Conservation (phyloP, 2,797 vertebrate genomes). For the Sebastes kiyomatsui region DNA sequence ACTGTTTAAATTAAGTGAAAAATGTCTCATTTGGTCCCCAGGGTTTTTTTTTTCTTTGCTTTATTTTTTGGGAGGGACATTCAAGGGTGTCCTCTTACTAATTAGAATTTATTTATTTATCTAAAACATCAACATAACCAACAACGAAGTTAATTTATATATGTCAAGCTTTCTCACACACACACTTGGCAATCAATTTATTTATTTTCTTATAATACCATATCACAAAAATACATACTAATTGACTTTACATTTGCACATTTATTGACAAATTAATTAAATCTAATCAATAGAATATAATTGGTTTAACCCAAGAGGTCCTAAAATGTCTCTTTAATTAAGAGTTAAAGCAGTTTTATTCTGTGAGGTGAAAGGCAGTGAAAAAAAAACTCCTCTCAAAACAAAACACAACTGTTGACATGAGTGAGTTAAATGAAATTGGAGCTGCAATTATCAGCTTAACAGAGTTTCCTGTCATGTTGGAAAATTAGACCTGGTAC, state of each 20-base stretch:
- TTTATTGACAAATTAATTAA: background rate
- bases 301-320: background rate
- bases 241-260: background rate
- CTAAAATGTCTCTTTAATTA: slow-evolving; percentile 53
- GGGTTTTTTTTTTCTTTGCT: background rate
- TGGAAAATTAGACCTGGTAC: slow-evolving; percentile 82
- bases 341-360: slow-evolving; percentile 38
- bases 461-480: slow-evolving; percentile 85
- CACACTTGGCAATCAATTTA: background rate
- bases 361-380: slow-evolving; percentile 23
- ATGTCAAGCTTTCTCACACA: background rate
- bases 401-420: slow-evolving; percentile 84
- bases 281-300: background rate
- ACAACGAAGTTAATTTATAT: background rate
- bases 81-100: background rate
- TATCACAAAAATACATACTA: background rate
- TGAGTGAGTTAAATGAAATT: slow-evolving; percentile 85
- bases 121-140: background rate
- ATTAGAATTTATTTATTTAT: background rate
- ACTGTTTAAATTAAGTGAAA: slow-evolving; percentile 64
- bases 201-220: background rate
- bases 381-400: slow-evolving; percentile 65
- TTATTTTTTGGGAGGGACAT: background rate
- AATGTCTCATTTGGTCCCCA: slow-evolving; percentile 36
- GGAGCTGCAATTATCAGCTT: slow-evolving; percentile 85